These are phyloP conservation scores for Setophaga coronata DNA, from an alignment of 2,113 vertebrate genomes.

Conservation along the genomic window DNA sequence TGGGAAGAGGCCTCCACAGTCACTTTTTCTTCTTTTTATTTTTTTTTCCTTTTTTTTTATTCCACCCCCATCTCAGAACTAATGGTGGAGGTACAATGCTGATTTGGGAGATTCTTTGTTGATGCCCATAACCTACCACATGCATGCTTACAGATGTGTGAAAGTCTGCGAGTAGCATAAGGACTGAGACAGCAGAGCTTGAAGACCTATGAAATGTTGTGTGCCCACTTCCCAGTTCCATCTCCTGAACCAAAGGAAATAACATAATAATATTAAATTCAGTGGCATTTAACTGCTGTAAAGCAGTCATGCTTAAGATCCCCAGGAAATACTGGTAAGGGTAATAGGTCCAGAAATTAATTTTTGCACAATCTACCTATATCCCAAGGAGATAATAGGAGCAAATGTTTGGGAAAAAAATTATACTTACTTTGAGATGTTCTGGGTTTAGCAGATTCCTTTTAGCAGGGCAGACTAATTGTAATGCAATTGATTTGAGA, in stretches of 20 bases:
- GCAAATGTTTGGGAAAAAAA: not conserved
- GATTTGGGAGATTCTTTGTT: not conserved
- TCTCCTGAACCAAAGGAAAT: not conserved
- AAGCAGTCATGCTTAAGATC: not conserved
- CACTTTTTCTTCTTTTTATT: not conserved
- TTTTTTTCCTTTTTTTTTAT: accelerated
- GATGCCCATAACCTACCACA: not conserved
- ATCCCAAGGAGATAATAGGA: not conserved
- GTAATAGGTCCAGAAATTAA: not conserved
- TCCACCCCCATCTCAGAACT: not conserved
- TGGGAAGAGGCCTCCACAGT: not conserved
- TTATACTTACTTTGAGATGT: not conserved
- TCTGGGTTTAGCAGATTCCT: not conserved
- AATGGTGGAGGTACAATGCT: not conserved
- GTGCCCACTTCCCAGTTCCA: not conserved
- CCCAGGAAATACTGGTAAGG: not conserved
- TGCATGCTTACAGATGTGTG: not conserved
- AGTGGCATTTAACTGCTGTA: not conserved
- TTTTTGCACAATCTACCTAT: not conserved
- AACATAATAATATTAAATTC: not conserved
- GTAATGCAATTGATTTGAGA: not conserved
- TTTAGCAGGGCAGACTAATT: not conserved
- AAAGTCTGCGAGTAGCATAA: not conserved
- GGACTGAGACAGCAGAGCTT: not conserved
- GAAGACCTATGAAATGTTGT: not conserved